phyloP scores from a whole-genome alignment of 2,888 invertebrate species.

The Caradrina kadenii region DNA sequence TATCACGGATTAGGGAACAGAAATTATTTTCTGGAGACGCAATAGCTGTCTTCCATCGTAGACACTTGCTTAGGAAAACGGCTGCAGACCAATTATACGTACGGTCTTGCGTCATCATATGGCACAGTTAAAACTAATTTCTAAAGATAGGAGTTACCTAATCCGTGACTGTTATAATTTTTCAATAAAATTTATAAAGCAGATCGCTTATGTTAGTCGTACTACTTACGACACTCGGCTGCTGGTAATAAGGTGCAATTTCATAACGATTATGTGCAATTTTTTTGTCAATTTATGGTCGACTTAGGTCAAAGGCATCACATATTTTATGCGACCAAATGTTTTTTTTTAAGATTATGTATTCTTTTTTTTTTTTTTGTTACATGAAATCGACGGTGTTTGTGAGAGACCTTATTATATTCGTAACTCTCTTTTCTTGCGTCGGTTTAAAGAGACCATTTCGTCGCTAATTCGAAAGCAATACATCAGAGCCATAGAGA shows the following conservation, averaged over 20 bases:
- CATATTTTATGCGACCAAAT: slow-evolving; percentile 16
- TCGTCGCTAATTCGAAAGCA: slow-evolving; percentile 72
- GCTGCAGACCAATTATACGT: slow-evolving; percentile 43
- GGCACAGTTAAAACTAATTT: slow-evolving; percentile 39
- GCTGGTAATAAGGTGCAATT: slow-evolving; percentile 38
- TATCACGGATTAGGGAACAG: slow-evolving; percentile 20
- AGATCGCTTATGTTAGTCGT: slow-evolving; percentile 9
- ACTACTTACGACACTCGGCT: slow-evolving; percentile 4
- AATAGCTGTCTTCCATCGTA: slow-evolving; percentile 27
- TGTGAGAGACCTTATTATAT: slow-evolving; percentile 24
- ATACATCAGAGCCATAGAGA: slow-evolving; percentile 82
- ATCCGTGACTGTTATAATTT: slow-evolving; percentile 13
- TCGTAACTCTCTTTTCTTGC: slow-evolving; percentile 24
- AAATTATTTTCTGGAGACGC: slow-evolving; percentile 42
- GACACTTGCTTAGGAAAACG: slow-evolving; percentile 18
- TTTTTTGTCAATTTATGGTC: slow-evolving; percentile 44
- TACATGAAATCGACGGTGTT: slow-evolving; percentile 37
- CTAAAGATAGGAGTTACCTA: slow-evolving; percentile 22
- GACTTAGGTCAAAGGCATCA: slow-evolving; percentile 37
- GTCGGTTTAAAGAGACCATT: slow-evolving; percentile 46
- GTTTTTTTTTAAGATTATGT: neutral
- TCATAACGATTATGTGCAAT: slow-evolving; percentile 31
- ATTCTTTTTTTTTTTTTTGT: slow-evolving; percentile 36
- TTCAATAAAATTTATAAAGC: slow-evolving; percentile 7
- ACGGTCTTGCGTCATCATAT: slow-evolving; percentile 42